Evolutionary conservation across 2,113 vertebrate species (phyloP).

Genomic region (Bos javanicus): DNA sequence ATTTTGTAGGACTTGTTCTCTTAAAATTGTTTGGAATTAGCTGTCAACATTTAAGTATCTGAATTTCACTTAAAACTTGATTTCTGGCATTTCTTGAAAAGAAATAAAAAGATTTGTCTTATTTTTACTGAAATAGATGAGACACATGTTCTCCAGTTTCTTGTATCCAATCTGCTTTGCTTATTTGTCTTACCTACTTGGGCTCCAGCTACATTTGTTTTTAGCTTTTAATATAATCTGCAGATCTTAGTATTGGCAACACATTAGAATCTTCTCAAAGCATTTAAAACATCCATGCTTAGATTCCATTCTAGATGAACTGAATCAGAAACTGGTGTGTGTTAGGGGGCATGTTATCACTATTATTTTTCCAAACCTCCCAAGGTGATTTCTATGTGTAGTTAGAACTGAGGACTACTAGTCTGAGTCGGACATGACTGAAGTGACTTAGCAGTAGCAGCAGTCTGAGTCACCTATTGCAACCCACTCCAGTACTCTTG

Average conservation of each 20-base stretch:
- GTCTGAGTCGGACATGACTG: too few species aligned
- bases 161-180: background rate
- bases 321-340: background rate
- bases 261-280: background rate
- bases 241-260: background rate
- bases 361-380: background rate
- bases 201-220: background rate
- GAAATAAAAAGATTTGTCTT: background rate
- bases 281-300: background rate
- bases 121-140: background rate
- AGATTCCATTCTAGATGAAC: background rate
- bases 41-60: constrained; percentile 6
- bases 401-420: background rate
- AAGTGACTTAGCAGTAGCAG: too few species aligned
- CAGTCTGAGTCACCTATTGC: too few species aligned
- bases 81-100: background rate
- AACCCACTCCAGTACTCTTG: too few species aligned
- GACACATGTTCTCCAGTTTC: background rate
- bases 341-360: background rate
- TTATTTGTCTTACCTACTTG: background rate
- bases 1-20: background rate
- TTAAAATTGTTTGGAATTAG: background rate
- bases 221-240: background rate
- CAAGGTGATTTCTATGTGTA: background rate
- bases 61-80: constrained; percentile 19